These are phyloP conservation scores for Orycteropus afer DNA, from an alignment of 2,113 vertebrate genomes.

Conservation along the genomic window DNA sequence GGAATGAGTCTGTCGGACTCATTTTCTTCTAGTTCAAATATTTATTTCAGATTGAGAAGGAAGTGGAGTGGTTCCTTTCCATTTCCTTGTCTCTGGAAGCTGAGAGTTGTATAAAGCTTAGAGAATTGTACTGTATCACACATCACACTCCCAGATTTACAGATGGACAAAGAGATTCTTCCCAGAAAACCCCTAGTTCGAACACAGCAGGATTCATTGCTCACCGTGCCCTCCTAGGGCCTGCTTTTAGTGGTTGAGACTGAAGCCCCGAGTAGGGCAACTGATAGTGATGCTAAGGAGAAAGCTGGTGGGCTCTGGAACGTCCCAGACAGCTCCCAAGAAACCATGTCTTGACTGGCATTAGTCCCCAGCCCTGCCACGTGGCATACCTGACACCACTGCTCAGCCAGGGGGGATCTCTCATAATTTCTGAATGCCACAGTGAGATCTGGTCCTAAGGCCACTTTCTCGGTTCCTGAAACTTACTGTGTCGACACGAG, in stretches of 20 bases:
- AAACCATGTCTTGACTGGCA: background rate
- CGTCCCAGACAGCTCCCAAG: background rate
- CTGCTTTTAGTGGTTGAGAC: background rate
- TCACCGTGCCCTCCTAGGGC: background rate
- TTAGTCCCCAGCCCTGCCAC: background rate
- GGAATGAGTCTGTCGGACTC: conserved; percentile 87
- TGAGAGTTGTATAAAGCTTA: conserved; percentile 47
- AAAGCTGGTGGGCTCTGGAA: background rate
- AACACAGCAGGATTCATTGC: background rate
- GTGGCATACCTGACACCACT: background rate
- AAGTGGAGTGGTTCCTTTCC: conserved; percentile 84
- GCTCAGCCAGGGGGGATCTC: background rate
- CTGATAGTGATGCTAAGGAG: background rate
- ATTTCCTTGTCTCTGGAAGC: conserved; percentile 83
- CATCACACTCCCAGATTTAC: conserved; percentile 22
- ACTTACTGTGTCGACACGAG: background rate
- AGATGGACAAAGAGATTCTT: conserved; percentile 40
- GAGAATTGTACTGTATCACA: conserved; percentile 57
- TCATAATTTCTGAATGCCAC: background rate
- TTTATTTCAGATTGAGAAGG: conserved; percentile 88
- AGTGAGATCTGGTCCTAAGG: background rate
- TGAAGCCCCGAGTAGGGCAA: background rate
- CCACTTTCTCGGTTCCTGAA: conserved; percentile 29
- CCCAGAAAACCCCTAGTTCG: background rate
- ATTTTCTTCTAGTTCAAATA: conserved; percentile 88